These are phyloP conservation scores for Montipora sp. DNA, from an alignment of 64 coral and sea anemone species.

Conservation along the genomic window DNA sequence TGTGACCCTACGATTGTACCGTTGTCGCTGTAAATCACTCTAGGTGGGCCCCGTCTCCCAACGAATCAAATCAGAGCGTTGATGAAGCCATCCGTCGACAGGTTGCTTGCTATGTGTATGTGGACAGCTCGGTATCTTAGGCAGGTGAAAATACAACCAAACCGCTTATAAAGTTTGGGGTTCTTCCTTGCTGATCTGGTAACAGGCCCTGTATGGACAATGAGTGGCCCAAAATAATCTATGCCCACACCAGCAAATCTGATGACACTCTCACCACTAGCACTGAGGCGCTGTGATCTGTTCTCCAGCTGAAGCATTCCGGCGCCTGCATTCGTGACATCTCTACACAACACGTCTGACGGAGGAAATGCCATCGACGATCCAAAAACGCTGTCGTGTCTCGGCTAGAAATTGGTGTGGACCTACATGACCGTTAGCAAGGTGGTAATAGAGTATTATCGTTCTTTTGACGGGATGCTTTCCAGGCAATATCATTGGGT, in stretches of 20 bases:
- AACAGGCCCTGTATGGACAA: too few species aligned
- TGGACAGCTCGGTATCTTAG: slow-evolving; percentile 68
- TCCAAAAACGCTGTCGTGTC: slow-evolving; percentile 52
- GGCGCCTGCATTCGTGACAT: too few species aligned
- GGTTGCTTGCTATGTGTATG: slow-evolving; percentile 42
- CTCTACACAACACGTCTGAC: too few species aligned
- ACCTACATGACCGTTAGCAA: slow-evolving; percentile 41
- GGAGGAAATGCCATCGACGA: too few species aligned
- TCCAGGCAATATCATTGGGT: slow-evolving; percentile 32
- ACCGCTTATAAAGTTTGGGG: not conserved
- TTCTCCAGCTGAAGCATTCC: too few species aligned
- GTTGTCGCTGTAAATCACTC: slow-evolving; percentile 61
- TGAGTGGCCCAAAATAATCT: not conserved
- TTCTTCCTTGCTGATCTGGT: not conserved
- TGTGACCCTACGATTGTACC: slow-evolving; percentile 37
- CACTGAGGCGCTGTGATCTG: too few species aligned
- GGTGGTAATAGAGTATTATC: slow-evolving; percentile 72
- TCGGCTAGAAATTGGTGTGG: slow-evolving; percentile 42
- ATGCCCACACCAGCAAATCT: too few species aligned
- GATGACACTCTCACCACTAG: too few species aligned
- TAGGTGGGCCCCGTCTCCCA: slow-evolving; percentile 52
- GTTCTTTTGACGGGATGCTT: slow-evolving; percentile 16
- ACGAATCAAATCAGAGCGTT: slow-evolving; percentile 62
- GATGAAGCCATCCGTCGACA: slow-evolving; percentile 64
- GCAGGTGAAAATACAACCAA: not conserved